Conservation (phyloP, 1,140 invertebrate genomes). For the Camponotus floridanus region DNA sequence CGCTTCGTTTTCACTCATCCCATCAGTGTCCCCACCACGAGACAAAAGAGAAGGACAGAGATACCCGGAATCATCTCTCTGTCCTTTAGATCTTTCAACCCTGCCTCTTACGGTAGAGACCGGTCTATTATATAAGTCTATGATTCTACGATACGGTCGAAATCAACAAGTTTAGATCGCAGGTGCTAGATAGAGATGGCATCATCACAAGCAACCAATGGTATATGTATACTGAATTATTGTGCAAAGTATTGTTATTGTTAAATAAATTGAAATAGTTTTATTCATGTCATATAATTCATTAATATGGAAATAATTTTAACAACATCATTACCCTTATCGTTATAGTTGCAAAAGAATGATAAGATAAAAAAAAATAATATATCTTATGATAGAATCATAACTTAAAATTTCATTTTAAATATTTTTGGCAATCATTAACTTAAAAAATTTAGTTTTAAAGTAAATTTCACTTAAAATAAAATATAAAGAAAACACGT, state of each 20-base stretch:
- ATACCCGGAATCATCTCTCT: no score
- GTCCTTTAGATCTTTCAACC: no score
- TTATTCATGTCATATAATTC: neutral
- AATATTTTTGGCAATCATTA: neutral
- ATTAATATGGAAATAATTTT: neutral
- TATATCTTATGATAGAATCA: neutral
- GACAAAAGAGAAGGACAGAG: no score
- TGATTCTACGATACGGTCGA: neutral
- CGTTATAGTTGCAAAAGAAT: neutral
- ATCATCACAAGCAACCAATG: neutral
- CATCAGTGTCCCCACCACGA: no score
- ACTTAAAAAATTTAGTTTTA: neutral
- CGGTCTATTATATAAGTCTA: no score
- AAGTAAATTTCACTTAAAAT: neutral
- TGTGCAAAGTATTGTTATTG: neutral
- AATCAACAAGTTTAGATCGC: neutral
- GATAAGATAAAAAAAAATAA: neutral
- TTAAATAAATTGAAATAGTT: neutral
- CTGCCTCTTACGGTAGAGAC: no score
- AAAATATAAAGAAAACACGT: neutral
- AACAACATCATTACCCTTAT: neutral
- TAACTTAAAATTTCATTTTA: neutral
- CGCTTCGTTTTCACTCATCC: no score
- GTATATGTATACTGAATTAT: neutral
- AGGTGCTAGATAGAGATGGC: conserved; percentile 27